These are phyloP conservation scores for Solenopsis fugax DNA, from an alignment of 1,140 invertebrate genomes.

Conservation along the genomic window DNA sequence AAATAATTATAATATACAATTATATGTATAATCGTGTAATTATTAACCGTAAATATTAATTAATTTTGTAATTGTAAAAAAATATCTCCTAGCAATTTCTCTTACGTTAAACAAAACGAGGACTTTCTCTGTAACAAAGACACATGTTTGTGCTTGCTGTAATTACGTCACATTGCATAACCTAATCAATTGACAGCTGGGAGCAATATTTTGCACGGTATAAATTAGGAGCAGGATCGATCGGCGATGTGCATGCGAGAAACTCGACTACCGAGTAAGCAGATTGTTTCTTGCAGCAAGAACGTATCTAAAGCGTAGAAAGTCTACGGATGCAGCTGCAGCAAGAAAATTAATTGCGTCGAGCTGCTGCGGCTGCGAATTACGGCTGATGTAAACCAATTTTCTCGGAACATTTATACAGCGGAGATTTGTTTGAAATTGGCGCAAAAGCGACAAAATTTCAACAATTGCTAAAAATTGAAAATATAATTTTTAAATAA, in stretches of 20 bases:
- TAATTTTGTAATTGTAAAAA: background rate
- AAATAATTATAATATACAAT: background rate
- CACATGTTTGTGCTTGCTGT: background rate
- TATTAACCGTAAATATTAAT: slow-evolving; percentile 10
- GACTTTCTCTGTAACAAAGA: background rate
- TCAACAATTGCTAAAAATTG: background rate
- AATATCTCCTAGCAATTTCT: background rate
- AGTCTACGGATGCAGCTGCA: slow-evolving; percentile 74
- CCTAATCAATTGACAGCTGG: slow-evolving; percentile 26
- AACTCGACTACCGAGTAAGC: slow-evolving; percentile 47
- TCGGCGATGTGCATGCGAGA: slow-evolving; percentile 49
- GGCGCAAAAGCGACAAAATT: slow-evolving; percentile 1
- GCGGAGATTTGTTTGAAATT: slow-evolving; percentile 61
- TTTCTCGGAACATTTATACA: slow-evolving; percentile 66
- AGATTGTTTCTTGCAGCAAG: slow-evolving; percentile 59
- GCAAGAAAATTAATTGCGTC: slow-evolving; percentile 73
- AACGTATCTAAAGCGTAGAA: slow-evolving; percentile 69
- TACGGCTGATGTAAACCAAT: slow-evolving; percentile 73
- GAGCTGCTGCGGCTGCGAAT: slow-evolving; percentile 73
- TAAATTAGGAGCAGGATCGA: slow-evolving; percentile 46
- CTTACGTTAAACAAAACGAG: background rate
- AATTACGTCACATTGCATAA: slow-evolving; percentile 24
- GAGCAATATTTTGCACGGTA: slow-evolving; percentile 16
- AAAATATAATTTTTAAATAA: background rate
- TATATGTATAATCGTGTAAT: background rate